Base-by-base conservation (phyloP, 37 sponge, comb jelly and placozoan species). In the Hexactinellida sp. region DNA sequence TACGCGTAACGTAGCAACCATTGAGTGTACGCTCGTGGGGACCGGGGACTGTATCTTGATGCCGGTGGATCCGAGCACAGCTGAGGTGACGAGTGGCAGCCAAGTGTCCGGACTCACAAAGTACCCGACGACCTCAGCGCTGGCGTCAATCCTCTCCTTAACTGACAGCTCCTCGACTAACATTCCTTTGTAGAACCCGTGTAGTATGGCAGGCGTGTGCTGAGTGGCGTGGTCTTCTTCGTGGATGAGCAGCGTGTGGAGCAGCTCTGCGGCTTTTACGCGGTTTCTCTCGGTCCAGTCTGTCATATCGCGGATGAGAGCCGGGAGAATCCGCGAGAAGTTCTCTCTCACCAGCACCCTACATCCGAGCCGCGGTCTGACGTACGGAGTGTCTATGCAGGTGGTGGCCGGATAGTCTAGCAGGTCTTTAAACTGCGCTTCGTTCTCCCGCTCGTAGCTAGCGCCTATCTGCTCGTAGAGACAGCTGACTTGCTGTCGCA, bases 231-330 rank as follows among this genome's bases (percentile, higher is more conserved):
- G 88, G 0, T 90, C 92, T 37, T 97, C 98, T 87, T 91, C 39
- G 51, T 94, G 93, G 39, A 85, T 85, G 38, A 94, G 87, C 9
- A 92, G 84, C 0, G 86, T 86, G 41, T 36, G 83, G 38, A 94
- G 90, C 38, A 94, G 90, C 38, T 89, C 89, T 3, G 91, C 88
- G n/a, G 95, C 94, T 85, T 95, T 92, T 36, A 93, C 82, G 41
- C 99, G 84, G 71, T 94, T 95, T 83, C 90, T 87, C 23, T 84
- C 83, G 19, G 91, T 90, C 99, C 99, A 97, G 87, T 95, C 96
- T 24, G 84, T 54, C 38, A 95, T 54, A 83, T 97, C 99, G 39
- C 84, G 86, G 55, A 97, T 86, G 16, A 95, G 82, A 19, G 95
- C 92, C 19, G 99, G 99, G 0, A 97, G 88, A 24, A 97, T 89